Percentiles rank a stretch among this genome's conserved stretches.
Conservation (phyloP, 2,888 invertebrate species). For the Phalera bucephala region DNA sequence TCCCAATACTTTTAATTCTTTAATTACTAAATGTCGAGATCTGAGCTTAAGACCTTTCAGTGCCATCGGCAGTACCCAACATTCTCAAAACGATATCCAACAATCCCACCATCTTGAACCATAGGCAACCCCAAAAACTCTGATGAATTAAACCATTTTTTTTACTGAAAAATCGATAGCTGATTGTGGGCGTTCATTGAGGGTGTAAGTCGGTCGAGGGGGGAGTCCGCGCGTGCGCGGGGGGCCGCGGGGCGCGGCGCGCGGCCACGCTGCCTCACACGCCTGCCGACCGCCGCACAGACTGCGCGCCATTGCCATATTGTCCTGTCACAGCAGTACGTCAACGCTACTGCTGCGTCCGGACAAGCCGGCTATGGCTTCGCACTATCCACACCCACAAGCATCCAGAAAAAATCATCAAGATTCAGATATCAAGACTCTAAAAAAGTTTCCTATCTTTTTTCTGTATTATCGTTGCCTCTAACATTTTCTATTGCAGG, state of each 20-base stretch:
- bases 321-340: conserved; percentile 99
- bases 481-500: conserved; percentile 20
- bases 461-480: conserved; percentile 18
- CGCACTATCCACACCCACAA: conserved; percentile 41
- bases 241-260: conserved; percentile 69
- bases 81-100: too few relatives aligned
- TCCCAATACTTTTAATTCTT: too few relatives aligned
- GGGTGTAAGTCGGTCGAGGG: conserved; percentile 52
- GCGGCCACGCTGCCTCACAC: conserved; percentile 77
- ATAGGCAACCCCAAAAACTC: conserved; percentile 30
- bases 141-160: conserved; percentile 42
- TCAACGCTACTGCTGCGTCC: conserved; percentile 93
- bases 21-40: too few relatives aligned
- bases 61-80: too few relatives aligned
- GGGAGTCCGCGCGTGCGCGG: conserved; percentile 70
- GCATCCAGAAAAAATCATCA: conserved; percentile 6
- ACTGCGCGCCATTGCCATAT: conserved; percentile 89
- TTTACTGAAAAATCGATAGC: conserved; percentile 72
- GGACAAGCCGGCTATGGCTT: conserved; percentile 87
- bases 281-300: conserved; percentile 72
- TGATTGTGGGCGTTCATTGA: conserved; percentile 73
- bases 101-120: neutral
- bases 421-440: conserved; percentile 2
- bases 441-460: too few relatives aligned
- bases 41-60: too few relatives aligned